Conservation (phyloP, 2,888 invertebrate genomes). For the Thelaira solivaga region DNA sequence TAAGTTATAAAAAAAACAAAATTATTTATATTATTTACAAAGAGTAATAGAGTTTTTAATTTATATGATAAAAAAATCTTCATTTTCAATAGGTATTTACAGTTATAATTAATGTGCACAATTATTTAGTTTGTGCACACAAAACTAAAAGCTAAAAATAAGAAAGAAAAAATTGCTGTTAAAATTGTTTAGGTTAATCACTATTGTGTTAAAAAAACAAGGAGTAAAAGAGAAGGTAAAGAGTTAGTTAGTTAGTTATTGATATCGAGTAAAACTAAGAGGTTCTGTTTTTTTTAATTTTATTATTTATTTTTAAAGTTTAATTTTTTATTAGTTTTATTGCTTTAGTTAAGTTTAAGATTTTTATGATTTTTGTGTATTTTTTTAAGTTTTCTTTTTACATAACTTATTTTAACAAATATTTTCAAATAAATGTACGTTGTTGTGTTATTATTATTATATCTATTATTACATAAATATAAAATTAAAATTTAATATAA, state of each 20-base stretch:
- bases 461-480: slow-evolving; percentile 31
- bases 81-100: neutral
- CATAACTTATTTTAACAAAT: slow-evolving; percentile 21
- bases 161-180: neutral
- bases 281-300: slow-evolving; percentile 16
- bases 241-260: neutral
- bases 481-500: slow-evolving; percentile 39
- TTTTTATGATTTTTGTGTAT: slow-evolving; percentile 10
- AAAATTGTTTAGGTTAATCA: neutral
- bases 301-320: too few relatives aligned
- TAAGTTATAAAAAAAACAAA: slow-evolving; percentile 27
- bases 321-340: slow-evolving; percentile 38
- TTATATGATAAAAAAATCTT: neutral
- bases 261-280: slow-evolving; percentile 29
- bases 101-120: neutral
- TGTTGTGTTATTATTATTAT: slow-evolving; percentile 1
- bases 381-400: slow-evolving; percentile 12
- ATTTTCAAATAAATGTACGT: slow-evolving; percentile 21
- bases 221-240: neutral
- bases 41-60: neutral
- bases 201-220: neutral
- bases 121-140: neutral
- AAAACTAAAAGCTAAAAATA: neutral
- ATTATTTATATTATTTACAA: slow-evolving; percentile 36
- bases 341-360: slow-evolving; percentile 46